Evolutionary conservation across 2,113 vertebrate species (phyloP).

Genomic region (Xiphias gladius): DNA sequence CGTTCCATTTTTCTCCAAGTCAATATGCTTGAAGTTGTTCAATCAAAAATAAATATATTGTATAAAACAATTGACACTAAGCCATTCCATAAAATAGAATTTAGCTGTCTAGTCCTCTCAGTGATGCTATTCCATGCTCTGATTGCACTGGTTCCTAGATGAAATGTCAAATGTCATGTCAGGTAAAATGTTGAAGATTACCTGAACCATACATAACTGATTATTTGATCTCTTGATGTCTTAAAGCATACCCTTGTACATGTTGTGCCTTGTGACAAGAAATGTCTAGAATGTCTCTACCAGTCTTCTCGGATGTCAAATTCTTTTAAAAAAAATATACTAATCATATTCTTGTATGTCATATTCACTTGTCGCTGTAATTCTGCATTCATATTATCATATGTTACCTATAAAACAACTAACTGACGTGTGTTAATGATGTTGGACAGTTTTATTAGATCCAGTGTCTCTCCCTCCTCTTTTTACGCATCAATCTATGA

Average conservation of each 20-base stretch:
- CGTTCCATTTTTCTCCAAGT: background rate
- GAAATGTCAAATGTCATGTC: background rate
- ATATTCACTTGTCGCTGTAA: background rate
- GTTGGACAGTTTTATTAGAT: constrained; percentile 61
- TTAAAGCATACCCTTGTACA: background rate
- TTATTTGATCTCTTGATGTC: background rate
- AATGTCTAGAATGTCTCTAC: background rate
- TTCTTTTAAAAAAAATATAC: background rate
- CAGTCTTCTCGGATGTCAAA: background rate
- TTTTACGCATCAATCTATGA: constrained; percentile 31
- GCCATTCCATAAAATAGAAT: background rate
- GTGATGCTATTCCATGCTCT: background rate
- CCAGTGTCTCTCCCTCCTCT: constrained; percentile 19
- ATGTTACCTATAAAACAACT: constrained; percentile 45
- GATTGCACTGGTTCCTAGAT: background rate
- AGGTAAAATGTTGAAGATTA: background rate
- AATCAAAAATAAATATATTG: background rate
- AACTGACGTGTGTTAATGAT: constrained; percentile 56
- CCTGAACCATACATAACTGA: no score
- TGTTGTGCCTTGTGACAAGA: background rate
- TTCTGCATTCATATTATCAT: constrained; percentile 40
- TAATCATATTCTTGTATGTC: background rate
- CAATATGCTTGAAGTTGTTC: background rate
- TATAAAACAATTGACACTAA: background rate
- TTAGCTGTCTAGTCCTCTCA: background rate